Conservation (phyloP, 2,888 invertebrate species). For the Cosmia trapezina region DNA sequence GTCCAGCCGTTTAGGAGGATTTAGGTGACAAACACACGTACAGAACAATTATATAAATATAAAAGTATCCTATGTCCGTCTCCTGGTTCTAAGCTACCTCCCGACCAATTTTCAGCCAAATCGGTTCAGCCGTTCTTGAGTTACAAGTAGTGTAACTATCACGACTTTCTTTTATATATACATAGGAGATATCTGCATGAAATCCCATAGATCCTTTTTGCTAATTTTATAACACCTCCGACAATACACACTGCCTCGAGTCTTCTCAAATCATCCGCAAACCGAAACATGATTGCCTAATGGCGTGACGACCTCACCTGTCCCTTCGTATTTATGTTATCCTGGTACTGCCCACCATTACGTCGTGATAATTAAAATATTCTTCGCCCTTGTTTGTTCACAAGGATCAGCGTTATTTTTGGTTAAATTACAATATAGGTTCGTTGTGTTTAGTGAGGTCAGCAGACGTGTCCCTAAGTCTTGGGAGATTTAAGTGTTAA, state of each 20-base stretch:
- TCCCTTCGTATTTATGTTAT: slow-evolving; percentile 50
- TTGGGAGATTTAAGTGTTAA: slow-evolving; percentile 8
- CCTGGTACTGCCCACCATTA: slow-evolving; percentile 36
- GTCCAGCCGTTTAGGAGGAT: too few species aligned
- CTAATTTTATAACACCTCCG: too few species aligned
- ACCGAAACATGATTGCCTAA: slow-evolving; percentile 45
- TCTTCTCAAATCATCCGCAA: slow-evolving; percentile 29
- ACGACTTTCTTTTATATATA: too few species aligned
- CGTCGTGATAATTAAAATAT: slow-evolving; percentile 48
- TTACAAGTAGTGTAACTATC: too few species aligned
- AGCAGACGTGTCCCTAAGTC: not conserved
- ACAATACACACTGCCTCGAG: slow-evolving; percentile 22
- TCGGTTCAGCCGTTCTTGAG: too few species aligned
- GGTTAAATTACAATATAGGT: slow-evolving; percentile 39
- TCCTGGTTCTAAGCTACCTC: too few species aligned
- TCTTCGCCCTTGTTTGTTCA: slow-evolving; percentile 15
- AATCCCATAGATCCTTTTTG: not conserved
- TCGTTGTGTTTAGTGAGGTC: slow-evolving; percentile 4
- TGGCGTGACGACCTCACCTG: slow-evolving; percentile 44
- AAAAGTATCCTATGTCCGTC: too few species aligned
- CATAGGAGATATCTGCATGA: not conserved
- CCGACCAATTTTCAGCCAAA: too few species aligned
- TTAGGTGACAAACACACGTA: too few species aligned
- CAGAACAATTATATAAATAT: too few species aligned
- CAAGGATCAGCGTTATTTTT: slow-evolving; percentile 50